Evolutionary conservation across 2,797 vertebrate species (phyloP).

Genomic region (Taeniopygia guttata): DNA sequence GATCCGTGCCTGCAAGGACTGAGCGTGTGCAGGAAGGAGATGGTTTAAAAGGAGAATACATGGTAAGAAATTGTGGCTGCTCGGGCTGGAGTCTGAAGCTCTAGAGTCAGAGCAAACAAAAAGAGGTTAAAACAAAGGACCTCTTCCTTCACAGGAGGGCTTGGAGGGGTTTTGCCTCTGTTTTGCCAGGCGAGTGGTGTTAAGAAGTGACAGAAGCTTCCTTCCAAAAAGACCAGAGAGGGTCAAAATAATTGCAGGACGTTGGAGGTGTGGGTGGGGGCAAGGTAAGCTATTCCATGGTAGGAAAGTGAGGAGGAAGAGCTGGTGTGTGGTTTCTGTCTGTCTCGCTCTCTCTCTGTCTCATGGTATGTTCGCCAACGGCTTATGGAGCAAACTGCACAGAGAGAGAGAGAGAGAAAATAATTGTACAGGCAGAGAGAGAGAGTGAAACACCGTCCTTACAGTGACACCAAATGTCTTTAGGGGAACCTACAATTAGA

Average conservation of each 20-base stretch:
- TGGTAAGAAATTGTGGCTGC: conserved; percentile 61
- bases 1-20: conserved; percentile 61
- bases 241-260: conserved; percentile 45
- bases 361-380: conserved; percentile 25
- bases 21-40: conserved; percentile 63
- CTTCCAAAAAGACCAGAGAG: conserved; percentile 59
- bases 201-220: conserved; percentile 56
- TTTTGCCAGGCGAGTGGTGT: not conserved
- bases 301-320: conserved; percentile 23
- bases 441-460: conserved; percentile 73
- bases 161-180: not conserved
- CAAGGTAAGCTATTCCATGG: conserved; percentile 69
- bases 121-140: not conserved
- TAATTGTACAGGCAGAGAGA: not conserved
- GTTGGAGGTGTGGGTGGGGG: conserved; percentile 53
- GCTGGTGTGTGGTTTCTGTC: conserved; percentile 28
- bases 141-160: not conserved
- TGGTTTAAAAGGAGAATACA: conserved; percentile 60
- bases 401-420: not conserved
- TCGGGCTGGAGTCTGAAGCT: conserved; percentile 49
- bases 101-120: not conserved
- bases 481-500: conserved; percentile 77
- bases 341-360: conserved; percentile 17
- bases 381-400: conserved; percentile 28
- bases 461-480: conserved; percentile 82